phyloP scores from a whole-genome alignment of 2,113 vertebrate species.

The Entomyzon cyanotis region DNA sequence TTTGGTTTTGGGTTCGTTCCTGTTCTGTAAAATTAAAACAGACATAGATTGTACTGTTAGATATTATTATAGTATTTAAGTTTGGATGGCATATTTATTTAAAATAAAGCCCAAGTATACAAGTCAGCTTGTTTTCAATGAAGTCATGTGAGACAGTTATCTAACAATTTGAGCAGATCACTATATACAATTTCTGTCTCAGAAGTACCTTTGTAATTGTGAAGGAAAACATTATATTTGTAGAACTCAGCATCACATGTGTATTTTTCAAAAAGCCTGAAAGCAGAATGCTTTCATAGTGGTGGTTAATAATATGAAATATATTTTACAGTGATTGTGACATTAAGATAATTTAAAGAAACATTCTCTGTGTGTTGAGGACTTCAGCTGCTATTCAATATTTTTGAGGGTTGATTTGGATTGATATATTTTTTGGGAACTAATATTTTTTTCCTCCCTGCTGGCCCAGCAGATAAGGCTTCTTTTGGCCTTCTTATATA shows the following conservation, averaged over 20 bases:
- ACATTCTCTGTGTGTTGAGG: neutral
- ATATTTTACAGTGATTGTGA: neutral
- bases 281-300: neutral
- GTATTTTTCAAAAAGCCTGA: neutral
- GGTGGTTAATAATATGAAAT: neutral
- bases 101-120: neutral
- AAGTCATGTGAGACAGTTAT: neutral
- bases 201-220: neutral
- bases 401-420: neutral
- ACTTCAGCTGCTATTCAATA: neutral
- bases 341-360: neutral
- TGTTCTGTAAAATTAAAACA: neutral
- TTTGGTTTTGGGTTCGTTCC: neutral
- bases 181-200: neutral
- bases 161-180: neutral
- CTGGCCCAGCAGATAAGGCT: neutral
- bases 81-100: neutral
- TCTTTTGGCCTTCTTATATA: neutral
- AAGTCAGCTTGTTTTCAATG: neutral
- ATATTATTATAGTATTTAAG: neutral
- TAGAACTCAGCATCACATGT: fast-evolving
- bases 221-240: neutral
- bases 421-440: neutral
- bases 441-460: neutral
- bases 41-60: neutral